Percentiles rank a stretch among this genome's conserved stretches.
Conservation (phyloP, 2,113 vertebrate species). For the Hippolais icterina region DNA sequence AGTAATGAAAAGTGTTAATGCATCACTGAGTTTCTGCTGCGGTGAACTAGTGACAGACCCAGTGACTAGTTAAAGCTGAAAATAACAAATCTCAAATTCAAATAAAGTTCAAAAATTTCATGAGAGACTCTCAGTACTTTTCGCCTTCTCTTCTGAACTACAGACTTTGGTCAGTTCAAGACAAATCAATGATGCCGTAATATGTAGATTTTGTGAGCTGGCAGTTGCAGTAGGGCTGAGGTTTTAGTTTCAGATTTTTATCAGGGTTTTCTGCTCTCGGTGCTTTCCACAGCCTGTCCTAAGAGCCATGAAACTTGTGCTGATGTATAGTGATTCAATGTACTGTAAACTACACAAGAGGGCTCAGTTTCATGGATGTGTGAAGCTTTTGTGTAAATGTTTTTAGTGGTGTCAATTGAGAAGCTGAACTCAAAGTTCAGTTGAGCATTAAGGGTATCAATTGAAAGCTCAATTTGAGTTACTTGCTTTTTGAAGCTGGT, state of each 20-base stretch:
- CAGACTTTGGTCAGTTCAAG: not conserved
- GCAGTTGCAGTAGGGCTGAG: not conserved
- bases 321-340: not conserved
- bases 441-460: not conserved
- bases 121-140: not conserved
- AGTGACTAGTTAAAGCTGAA: not conserved
- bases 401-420: not conserved
- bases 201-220: not conserved
- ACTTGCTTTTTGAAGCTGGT: not conserved
- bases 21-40: not conserved
- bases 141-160: not conserved
- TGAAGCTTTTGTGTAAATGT: not conserved
- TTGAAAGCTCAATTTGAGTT: not conserved
- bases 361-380: not conserved
- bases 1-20: not conserved
- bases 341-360: not conserved
- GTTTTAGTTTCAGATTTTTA: constrained; percentile 3
- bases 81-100: not conserved
- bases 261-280: not conserved
- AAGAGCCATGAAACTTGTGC: not conserved
- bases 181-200: not conserved
- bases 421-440: not conserved
- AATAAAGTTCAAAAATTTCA: not conserved
- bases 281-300: not conserved
- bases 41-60: not conserved